Conservation (phyloP, 2,113 vertebrate species). For the Laticauda colubrina region DNA sequence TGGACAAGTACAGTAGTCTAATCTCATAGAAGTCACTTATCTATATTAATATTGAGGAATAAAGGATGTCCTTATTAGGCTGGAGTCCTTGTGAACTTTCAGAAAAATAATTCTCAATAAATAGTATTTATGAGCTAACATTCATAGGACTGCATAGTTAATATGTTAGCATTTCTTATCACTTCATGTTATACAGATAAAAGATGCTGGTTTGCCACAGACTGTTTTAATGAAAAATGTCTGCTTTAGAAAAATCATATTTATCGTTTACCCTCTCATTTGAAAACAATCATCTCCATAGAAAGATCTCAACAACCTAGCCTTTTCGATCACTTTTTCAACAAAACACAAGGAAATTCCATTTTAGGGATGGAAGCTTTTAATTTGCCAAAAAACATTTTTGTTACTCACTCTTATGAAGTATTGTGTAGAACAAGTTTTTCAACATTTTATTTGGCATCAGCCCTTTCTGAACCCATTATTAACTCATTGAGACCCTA, state of each 20-base stretch:
- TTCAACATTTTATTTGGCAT: not conserved
- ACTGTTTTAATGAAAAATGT: not conserved
- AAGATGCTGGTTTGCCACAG: not conserved
- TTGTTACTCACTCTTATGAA: not conserved
- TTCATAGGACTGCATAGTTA: not conserved
- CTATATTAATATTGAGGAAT: not conserved
- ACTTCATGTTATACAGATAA: not conserved
- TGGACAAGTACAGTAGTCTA: not conserved
- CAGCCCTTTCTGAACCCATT: not conserved
- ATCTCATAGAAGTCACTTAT: not conserved
- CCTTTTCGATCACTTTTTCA: not conserved
- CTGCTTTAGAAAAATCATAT: not conserved
- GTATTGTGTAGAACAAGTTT: not conserved
- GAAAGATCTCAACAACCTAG: not conserved
- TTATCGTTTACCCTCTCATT: not conserved
- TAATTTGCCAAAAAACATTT: not conserved
- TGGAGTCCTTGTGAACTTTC: not conserved
- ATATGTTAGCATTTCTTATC: not conserved
- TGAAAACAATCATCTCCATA: not conserved
- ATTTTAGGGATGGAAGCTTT: not conserved
- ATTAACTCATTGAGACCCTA: not conserved
- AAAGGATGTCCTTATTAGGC: not conserved
- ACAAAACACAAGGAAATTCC: not conserved
- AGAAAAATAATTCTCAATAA: not conserved
- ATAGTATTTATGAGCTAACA: not conserved